A percentile compares a stretch with the other conserved stretches of the same genome.
phyloP scores from a whole-genome alignment of 53 echinoderm and acorn worm genomes.

The Mesocentrotus franciscanus region DNA sequence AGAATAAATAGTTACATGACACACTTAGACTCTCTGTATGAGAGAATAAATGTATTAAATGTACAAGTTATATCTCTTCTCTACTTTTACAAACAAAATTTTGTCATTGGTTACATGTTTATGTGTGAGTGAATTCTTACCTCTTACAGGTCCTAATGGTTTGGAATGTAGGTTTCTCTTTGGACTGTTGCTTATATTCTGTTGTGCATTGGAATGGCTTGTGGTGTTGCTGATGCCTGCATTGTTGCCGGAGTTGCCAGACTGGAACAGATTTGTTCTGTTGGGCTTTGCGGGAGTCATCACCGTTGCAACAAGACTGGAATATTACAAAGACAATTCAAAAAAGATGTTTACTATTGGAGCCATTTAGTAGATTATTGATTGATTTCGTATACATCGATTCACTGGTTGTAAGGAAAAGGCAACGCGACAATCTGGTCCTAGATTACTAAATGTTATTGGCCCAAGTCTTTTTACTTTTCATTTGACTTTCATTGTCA shows the following conservation, averaged over 20 bases:
- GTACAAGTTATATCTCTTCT: no score
- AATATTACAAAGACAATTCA: background rate
- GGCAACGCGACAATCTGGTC: no score
- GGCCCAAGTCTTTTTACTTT: no score
- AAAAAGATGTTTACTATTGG: background rate
- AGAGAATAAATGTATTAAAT: no score
- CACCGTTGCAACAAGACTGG: constrained; percentile 57
- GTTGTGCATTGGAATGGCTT: background rate
- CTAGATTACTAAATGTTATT: no score
- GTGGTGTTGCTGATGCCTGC: background rate
- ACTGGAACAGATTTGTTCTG: constrained; percentile 28
- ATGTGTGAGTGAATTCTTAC: constrained; percentile 28
- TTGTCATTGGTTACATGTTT: no score
- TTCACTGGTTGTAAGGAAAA: no score
- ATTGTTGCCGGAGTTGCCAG: constrained; percentile 17
- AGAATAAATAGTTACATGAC: no score
- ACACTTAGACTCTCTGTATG: no score
- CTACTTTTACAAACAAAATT: no score
- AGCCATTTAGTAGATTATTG: background rate
- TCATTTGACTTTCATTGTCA: no score
- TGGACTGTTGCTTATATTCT: constrained; percentile 12
- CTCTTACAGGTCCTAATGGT: constrained; percentile 92
- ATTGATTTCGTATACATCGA: no score
- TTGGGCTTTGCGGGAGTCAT: constrained; percentile 40
- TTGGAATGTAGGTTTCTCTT: constrained; percentile 62